A percentile compares a stretch with the other conserved stretches of the same genome.
These are phyloP conservation scores for Microhierax caerulescens DNA, from an alignment of 2,797 vertebrate genomes.

Conservation along the genomic window DNA sequence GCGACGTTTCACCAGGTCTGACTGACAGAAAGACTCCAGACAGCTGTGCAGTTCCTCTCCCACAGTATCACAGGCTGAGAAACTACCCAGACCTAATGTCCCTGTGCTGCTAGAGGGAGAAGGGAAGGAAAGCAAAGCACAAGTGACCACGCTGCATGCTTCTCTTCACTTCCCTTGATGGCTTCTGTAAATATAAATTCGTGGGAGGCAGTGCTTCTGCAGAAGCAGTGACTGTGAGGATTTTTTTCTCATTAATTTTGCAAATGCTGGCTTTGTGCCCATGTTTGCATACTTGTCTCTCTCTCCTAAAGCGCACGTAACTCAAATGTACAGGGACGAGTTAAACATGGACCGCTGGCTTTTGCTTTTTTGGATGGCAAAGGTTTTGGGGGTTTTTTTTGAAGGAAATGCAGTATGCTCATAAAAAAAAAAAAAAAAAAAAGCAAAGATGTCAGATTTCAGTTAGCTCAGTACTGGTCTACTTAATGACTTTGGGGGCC, in stretches of 20 bases:
- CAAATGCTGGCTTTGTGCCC: not conserved
- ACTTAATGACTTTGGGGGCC: not conserved
- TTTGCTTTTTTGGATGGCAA: not conserved
- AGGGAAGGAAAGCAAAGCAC: not conserved
- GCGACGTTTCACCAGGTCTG: not conserved
- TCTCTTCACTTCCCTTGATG: not conserved
- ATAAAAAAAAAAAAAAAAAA: not conserved
- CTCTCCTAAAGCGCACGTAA: not conserved
- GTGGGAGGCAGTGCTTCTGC: not conserved
- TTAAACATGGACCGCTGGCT: not conserved
- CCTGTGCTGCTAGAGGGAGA: not conserved
- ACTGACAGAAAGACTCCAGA: not conserved
- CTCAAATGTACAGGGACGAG: not conserved
- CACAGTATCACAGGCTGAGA: not conserved
- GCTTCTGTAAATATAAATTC: not conserved
- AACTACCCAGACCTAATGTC: not conserved
- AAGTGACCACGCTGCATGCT: not conserved
- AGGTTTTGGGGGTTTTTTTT: not conserved
- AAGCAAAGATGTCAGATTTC: not conserved
- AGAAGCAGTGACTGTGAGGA: not conserved
- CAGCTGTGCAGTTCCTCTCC: not conserved
- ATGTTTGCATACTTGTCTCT: not conserved
- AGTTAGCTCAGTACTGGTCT: not conserved
- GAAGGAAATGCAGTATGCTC: not conserved
- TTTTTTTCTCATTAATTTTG: slow-evolving; percentile 10